Evolutionary conservation across 1,140 invertebrate species (phyloP), one percentile per base, ranked within the genome.

Genomic region (Tigriopus japonicus): DNA sequence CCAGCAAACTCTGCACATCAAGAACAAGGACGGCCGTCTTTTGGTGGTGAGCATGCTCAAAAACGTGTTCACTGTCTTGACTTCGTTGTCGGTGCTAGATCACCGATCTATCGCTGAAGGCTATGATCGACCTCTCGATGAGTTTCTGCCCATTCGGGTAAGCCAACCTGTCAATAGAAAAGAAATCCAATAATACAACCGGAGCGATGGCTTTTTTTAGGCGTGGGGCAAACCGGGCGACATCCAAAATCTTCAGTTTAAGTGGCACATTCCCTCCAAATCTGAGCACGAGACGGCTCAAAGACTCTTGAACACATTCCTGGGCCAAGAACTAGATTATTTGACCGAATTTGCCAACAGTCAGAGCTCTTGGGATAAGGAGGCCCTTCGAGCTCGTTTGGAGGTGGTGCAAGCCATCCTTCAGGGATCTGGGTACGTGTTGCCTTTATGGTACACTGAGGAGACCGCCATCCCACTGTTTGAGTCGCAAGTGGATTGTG

Each of bases 161-260:
- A 71, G 70, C 54, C 14, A n/a, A 40, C 6, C 12, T 13, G 12
- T 13, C 42, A n/a, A 12, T 12, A 3, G 10, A 51, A 19, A 19
- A 64, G n/a, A n/a, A n/a, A n/a, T n/a, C n/a, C n/a, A n/a, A n/a
- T n/a, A n/a, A n/a, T n/a, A n/a, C n/a, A n/a, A n/a, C n/a, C 23
- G 9, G 52, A 5, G 56, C 53, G 35, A 28, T 64, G 15, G 45
- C 14, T 10, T 14, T 15, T 63, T 66, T 60, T 65, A 81, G 81
- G 81, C 90, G 63, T 95, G 90, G 91, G 89, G 85, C 0, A 75
- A 78, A 61, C 72, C 80, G 0, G 77, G 79, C 12, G 71, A 85
- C 65, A 67, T 84, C 5, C 71, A 82, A 24, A 74, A 80, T 3
- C 70, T 86, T 12, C 74, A 80, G 7, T 73, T 89, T 1, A 72